These are phyloP conservation scores for Halesus radiatus DNA, from an alignment of 1,140 invertebrate species.

Conservation along the genomic window DNA sequence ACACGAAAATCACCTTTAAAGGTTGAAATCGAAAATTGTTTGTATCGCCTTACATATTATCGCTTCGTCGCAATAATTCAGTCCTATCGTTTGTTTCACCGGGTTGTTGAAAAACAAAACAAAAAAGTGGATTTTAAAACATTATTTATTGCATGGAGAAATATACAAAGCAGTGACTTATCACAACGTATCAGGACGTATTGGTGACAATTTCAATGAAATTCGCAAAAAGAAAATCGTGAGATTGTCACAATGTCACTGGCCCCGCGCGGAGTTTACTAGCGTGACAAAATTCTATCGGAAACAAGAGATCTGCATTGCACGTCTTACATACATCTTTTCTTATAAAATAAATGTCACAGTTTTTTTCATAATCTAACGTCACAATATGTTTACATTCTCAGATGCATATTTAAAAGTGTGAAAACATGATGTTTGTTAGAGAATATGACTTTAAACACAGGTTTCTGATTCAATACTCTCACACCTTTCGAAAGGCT, in stretches of 20 bases:
- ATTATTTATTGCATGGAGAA: constrained; percentile 38
- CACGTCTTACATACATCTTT: too few species aligned
- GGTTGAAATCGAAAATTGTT: neutral
- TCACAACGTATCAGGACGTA: neutral
- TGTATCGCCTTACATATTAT: neutral
- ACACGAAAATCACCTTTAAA: constrained; percentile 24
- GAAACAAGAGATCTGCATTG: neutral
- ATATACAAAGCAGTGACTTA: constrained; percentile 45
- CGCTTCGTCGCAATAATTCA: neutral
- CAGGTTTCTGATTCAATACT: too few species aligned
- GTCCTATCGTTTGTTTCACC: too few species aligned
- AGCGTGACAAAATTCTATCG: neutral
- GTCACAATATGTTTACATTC: too few species aligned
- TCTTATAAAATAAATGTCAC: too few species aligned
- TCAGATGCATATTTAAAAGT: too few species aligned
- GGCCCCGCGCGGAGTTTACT: neutral
- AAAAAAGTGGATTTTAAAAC: neutral
- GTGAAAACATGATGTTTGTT: too few species aligned
- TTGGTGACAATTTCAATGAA: neutral
- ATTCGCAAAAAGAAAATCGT: constrained; percentile 54
- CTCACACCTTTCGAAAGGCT: too few species aligned
- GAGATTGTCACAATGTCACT: neutral
- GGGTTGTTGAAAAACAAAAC: neutral
- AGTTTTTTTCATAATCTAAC: too few species aligned
- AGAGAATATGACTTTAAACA: too few species aligned